phyloP scores from a whole-genome alignment of 2,797 vertebrate genomes.

The Uromys caudimaculatus region DNA sequence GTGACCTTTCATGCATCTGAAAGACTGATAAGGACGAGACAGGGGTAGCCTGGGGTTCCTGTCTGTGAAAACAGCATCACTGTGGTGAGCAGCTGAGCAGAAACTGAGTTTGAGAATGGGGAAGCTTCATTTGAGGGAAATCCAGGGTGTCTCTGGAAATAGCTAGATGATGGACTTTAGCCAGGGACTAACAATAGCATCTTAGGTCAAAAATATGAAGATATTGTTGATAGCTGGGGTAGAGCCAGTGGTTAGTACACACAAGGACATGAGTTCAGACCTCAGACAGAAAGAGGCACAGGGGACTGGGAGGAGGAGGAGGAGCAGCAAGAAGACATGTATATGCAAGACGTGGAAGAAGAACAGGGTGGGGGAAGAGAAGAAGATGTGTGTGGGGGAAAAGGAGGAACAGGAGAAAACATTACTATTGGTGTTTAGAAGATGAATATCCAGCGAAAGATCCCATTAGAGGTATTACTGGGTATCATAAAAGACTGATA shows the following conservation, averaged over 20 bases:
- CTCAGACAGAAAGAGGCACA: neutral
- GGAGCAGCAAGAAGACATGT: neutral
- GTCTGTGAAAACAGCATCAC: no score
- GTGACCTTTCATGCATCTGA: neutral
- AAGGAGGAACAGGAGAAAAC: neutral
- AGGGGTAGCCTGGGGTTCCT: neutral
- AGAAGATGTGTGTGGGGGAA: rapidly evolving
- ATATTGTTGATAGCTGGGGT: neutral
- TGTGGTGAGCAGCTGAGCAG: no score
- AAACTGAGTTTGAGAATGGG: neutral
- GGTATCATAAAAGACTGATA: neutral
- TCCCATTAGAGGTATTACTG: neutral
- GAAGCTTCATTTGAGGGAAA: neutral
- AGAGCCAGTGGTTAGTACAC: neutral
- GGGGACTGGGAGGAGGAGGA: neutral
- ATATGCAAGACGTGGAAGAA: neutral
- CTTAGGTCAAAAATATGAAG: neutral
- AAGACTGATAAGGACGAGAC: neutral
- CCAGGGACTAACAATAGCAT: neutral
- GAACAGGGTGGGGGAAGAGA: neutral
- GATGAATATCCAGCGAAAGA: neutral
- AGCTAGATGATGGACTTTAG: no score
- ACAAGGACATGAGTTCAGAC: neutral
- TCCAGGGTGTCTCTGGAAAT: neutral
- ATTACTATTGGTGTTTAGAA: neutral